A percentile compares a stretch with the other conserved stretches of the same genome.
Conservation (phyloP, 92 coral and sea anemone genomes). For the Blastomussa wellsi region DNA sequence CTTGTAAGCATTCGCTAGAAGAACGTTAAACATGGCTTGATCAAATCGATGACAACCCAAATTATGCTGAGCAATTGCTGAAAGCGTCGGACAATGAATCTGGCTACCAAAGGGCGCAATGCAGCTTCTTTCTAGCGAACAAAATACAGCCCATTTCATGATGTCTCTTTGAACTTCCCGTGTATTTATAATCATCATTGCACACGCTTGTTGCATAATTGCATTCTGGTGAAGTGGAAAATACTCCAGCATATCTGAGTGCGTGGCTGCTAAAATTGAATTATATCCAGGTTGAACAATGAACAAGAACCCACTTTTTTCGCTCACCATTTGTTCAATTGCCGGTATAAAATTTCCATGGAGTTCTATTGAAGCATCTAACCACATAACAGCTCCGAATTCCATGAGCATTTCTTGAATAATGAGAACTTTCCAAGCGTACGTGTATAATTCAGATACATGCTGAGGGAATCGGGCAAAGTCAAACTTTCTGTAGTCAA, state of each 20-base stretch:
- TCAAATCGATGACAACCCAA: constrained; percentile 53
- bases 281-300: constrained; percentile 20
- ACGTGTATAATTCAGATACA: constrained; percentile 26
- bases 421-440: constrained; percentile 57
- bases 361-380: constrained; percentile 45
- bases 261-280: constrained; percentile 29
- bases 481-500: constrained; percentile 49
- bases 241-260: constrained; percentile 46
- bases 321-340: constrained; percentile 34
- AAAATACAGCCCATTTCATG: constrained; percentile 54
- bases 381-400: constrained; percentile 52
- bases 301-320: constrained; percentile 25
- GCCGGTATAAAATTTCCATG: not conserved
- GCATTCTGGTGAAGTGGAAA: constrained; percentile 18
- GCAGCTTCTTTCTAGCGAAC: constrained; percentile 40
- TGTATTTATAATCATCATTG: constrained; percentile 47
- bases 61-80: no score
- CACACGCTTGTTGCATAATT: constrained; percentile 35
- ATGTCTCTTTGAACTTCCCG: constrained; percentile 14
- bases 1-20: constrained; percentile 40
- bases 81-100: not conserved
- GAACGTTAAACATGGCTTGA: constrained; percentile 42
- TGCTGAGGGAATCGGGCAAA: constrained; percentile 39
- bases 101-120: constrained; percentile 48
- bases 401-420: constrained; percentile 41